These are phyloP conservation scores for Pogonocherus hispidulus DNA, from an alignment of 2,888 invertebrate genomes.

Conservation along the genomic window DNA sequence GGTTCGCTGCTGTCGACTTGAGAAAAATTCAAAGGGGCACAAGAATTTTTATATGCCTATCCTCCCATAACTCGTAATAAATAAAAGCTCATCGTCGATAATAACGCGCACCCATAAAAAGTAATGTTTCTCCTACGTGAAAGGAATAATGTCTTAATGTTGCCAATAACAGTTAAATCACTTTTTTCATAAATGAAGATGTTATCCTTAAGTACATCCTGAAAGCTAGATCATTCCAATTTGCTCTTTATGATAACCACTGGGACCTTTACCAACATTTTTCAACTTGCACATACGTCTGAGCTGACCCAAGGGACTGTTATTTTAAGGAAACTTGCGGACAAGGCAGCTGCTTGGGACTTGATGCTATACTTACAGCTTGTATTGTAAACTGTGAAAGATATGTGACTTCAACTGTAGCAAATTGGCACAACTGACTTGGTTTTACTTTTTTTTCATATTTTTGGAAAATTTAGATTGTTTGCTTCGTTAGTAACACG, in stretches of 20 bases:
- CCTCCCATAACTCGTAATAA: constrained; percentile 38
- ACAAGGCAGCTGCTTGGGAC: no score
- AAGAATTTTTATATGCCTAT: constrained; percentile 29
- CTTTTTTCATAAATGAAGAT: constrained; percentile 39
- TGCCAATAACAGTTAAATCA: constrained; percentile 50
- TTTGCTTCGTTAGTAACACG: no score
- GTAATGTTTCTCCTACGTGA: constrained; percentile 44
- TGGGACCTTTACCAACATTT: constrained; percentile 23
- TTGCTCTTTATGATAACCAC: constrained; percentile 34
- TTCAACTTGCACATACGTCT: constrained; percentile 23
- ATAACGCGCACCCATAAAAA: constrained; percentile 45
- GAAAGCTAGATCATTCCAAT: constrained; percentile 35
- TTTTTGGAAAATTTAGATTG: no score
- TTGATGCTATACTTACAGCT: no score
- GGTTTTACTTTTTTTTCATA: no score
- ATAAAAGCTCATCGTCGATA: constrained; percentile 44
- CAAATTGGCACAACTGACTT: no score
- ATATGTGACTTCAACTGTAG: neutral
- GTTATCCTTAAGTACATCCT: constrained; percentile 28
- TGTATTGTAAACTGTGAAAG: no score
- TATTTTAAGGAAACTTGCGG: constrained; percentile 26
- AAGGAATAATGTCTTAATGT: constrained; percentile 55
- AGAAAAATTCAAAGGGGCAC: constrained; percentile 9
- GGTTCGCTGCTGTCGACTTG: neutral
- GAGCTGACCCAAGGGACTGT: constrained; percentile 5